These are phyloP conservation scores for Hydropotes inermis DNA, from an alignment of 2,113 vertebrate species.

Conservation along the genomic window DNA sequence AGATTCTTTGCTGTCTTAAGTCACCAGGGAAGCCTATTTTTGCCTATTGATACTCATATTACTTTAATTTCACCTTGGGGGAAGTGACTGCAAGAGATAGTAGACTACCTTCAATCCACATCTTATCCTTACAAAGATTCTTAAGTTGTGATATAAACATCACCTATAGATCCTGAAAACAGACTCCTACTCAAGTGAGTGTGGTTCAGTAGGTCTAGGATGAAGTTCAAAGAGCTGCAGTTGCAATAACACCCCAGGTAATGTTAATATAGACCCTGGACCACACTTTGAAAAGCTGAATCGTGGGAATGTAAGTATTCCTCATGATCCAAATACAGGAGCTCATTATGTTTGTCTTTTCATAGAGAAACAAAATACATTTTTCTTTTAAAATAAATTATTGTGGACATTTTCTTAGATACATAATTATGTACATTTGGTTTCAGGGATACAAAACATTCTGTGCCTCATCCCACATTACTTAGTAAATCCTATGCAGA, in stretches of 20 bases:
- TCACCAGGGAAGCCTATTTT: background rate
- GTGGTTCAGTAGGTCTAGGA: background rate
- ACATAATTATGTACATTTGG: background rate
- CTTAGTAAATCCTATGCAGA: background rate
- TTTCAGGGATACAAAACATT: background rate
- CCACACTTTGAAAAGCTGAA: background rate
- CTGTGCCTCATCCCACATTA: background rate
- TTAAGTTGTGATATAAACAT: background rate
- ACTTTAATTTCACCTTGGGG: background rate
- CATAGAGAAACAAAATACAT: background rate
- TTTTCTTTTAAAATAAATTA: background rate
- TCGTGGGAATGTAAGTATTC: background rate
- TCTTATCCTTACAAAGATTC: background rate
- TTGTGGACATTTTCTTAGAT: background rate
- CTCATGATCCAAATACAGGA: background rate
- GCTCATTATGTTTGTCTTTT: background rate
- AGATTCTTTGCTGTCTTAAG: background rate
- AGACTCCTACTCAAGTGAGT: background rate
- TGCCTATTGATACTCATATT: background rate
- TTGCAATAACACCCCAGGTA: background rate
- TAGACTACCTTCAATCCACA: background rate
- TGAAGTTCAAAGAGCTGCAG: background rate
- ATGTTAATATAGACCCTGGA: background rate
- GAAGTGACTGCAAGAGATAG: background rate
- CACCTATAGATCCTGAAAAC: background rate